Conservation (phyloP, 2,113 vertebrate genomes). For the Felis catus region DNA sequence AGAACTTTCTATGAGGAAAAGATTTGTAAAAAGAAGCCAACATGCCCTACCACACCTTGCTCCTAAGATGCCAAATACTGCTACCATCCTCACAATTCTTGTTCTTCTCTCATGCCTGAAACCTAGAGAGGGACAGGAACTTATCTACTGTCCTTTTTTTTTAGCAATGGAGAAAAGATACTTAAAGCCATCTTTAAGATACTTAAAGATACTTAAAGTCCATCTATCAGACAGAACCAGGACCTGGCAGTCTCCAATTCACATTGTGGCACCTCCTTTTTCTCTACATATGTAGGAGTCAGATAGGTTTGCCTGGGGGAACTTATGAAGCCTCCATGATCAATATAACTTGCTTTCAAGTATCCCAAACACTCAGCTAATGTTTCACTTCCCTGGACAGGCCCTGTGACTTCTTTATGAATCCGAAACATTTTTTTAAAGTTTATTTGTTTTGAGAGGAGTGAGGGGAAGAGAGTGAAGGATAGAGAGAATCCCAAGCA, state of each 20-base stretch:
- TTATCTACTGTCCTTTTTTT: no score
- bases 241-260: neutral
- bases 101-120: neutral
- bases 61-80: neutral
- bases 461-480: no score
- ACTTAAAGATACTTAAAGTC: neutral
- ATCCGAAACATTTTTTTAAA: neutral
- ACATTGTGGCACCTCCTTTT: neutral
- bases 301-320: neutral
- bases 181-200: neutral
- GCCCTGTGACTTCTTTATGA: neutral
- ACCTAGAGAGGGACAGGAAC: no score
- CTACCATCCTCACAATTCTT: fast-evolving
- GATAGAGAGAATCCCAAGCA: no score
- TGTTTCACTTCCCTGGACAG: neutral
- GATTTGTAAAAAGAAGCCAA: neutral
- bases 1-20: neutral
- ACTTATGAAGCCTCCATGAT: neutral
- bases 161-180: neutral
- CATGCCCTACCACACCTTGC: no score
- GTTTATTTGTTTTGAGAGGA: no score
- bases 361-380: neutral
- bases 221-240: neutral
- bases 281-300: neutral
- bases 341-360: neutral